phyloP scores from a whole-genome alignment of 2,888 invertebrate species.

The Thalpophila matura region DNA sequence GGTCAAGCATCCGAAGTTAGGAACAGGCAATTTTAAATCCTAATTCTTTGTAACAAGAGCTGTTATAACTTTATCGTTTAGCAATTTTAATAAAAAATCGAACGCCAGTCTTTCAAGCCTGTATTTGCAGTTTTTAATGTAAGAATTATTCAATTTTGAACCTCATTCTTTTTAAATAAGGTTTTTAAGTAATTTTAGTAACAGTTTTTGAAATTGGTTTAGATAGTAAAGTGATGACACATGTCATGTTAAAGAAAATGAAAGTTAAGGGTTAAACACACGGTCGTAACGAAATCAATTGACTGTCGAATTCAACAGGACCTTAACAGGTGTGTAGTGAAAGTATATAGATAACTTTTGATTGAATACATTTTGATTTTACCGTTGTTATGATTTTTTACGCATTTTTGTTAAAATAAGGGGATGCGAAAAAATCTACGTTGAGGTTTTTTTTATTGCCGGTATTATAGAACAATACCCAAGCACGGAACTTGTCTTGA shows the following conservation, averaged over 20 bases:
- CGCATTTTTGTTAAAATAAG: background rate
- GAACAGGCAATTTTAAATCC: conserved; percentile 55
- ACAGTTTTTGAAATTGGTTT: conserved; percentile 9
- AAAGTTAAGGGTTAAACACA: conserved; percentile 49
- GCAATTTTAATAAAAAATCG: conserved; percentile 32
- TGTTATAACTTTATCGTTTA: conserved; percentile 3
- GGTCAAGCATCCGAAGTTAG: conserved; percentile 39
- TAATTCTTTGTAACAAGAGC: conserved; percentile 35
- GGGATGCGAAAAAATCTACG: background rate
- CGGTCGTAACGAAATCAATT: conserved; percentile 46
- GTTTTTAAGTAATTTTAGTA: background rate
- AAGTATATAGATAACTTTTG: conserved; percentile 45
- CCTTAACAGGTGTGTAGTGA: conserved; percentile 58
- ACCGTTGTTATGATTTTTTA: background rate
- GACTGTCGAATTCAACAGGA: conserved; percentile 11
- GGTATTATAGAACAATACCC: too few relatives aligned
- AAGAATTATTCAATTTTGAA: conserved; percentile 9
- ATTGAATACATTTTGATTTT: conserved; percentile 1
- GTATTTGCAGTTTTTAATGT: background rate
- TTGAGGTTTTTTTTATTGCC: too few relatives aligned
- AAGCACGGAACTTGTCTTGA: too few relatives aligned
- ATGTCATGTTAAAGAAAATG: conserved; percentile 59
- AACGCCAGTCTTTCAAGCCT: conserved; percentile 15
- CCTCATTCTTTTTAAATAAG: background rate
- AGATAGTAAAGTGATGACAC: conserved; percentile 50